Evolutionary conservation across 2,113 vertebrate genomes (phyloP).

Genomic region (Megaleporinus macrocephalus): DNA sequence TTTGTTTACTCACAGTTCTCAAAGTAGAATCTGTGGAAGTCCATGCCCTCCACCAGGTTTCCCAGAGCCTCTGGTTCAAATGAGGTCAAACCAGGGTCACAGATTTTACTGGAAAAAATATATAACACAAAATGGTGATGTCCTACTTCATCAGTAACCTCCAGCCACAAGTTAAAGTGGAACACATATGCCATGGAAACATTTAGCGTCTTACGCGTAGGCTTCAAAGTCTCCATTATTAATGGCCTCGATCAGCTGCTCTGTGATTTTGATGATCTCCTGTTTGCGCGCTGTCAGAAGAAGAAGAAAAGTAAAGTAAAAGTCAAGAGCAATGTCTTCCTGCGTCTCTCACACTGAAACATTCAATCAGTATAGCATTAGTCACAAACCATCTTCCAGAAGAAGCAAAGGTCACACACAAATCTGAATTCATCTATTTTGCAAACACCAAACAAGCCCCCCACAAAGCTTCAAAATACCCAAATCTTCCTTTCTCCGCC

Average conservation of each 20-base stretch:
- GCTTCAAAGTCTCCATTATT: conserved; percentile 89
- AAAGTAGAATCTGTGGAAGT: conserved; percentile 98
- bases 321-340: background rate
- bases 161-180: background rate
- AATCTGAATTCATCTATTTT: background rate
- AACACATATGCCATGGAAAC: background rate
- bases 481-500: background rate
- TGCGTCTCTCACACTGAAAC: background rate
- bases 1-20: conserved; percentile 86
- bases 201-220: conserved; percentile 78
- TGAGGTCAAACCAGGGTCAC: conserved; percentile 93
- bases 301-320: background rate
- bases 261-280: conserved; percentile 90
- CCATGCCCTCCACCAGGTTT: conserved; percentile 97
- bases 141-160: background rate
- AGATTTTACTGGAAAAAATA: conserved; percentile 85
- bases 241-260: conserved; percentile 88
- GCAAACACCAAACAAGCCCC: background rate
- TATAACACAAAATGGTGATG: background rate
- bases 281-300: conserved; percentile 74
- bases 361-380: background rate
- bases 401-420: background rate
- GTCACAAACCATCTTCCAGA: conserved; percentile 2
- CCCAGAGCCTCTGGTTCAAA: conserved; percentile 96
- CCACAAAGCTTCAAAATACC: background rate